Conservation (phyloP, 2,888 invertebrate species). For the Synergus itoensis region DNA sequence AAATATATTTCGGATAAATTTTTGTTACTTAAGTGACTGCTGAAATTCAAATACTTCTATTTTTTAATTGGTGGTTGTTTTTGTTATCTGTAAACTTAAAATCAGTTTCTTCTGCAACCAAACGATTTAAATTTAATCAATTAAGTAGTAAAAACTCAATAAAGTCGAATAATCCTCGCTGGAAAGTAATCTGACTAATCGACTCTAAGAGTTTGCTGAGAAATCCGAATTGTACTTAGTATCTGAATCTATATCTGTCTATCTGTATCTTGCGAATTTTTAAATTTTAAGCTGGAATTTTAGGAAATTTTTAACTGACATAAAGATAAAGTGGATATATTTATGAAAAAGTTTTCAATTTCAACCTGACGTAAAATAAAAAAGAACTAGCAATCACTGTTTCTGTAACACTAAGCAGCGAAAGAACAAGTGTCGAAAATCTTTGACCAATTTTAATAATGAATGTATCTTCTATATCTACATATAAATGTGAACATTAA, state of each 20-base stretch:
- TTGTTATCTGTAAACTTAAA: not conserved
- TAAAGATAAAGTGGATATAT: slow-evolving; percentile 36
- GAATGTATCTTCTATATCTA: slow-evolving; percentile 53
- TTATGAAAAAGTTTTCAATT: slow-evolving; percentile 24
- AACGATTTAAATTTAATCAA: not conserved
- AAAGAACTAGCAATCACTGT: not conserved
- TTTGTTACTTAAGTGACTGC: not conserved
- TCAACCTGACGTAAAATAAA: slow-evolving; percentile 5
- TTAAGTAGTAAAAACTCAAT: not conserved
- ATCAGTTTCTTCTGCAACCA: not conserved
- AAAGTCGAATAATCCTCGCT: not conserved
- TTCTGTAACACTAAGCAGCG: slow-evolving; percentile 4
- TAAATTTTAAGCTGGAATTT: slow-evolving; percentile 1
- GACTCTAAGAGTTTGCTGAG: slow-evolving; percentile 3
- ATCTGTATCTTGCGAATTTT: slow-evolving; percentile 24
- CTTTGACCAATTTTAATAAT: slow-evolving; percentile 58
- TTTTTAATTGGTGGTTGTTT: not conserved
- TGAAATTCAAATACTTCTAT: not conserved
- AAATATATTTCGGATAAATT: not conserved
- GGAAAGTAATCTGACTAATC: slow-evolving; percentile 33
- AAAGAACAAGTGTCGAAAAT: slow-evolving; percentile 24
- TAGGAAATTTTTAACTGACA: slow-evolving; percentile 9
- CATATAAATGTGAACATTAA: slow-evolving; percentile 49
- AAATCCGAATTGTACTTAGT: slow-evolving; percentile 24
- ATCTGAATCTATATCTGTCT: slow-evolving; percentile 32